Base-by-base conservation (phyloP, 2,888 invertebrate species). In the Holacanthella duospinosa region DNA sequence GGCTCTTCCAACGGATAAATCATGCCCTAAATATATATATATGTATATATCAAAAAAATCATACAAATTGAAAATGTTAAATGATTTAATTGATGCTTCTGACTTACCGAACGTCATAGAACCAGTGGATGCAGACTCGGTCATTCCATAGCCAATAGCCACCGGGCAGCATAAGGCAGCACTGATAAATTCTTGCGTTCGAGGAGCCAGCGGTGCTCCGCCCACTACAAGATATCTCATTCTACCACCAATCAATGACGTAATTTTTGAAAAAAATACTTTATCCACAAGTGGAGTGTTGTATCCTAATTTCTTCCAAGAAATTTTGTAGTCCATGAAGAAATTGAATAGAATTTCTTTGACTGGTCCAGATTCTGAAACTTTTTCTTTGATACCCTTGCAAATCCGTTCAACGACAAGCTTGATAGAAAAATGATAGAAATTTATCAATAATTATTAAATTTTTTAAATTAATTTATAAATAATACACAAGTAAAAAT, bases 401-500 rank as follows among this genome's bases (percentile, higher is more conserved):
- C 93, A 93, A 76, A 99, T 91, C 74, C 97, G 86, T 79, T 97
- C 97, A 81, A 97, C 85, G 73, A 99, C 95, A 61, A 96, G 82
- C 91, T 93, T 80, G 1, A 76, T 75, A 2, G 24, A 59, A 36
- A 43, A 43, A 43, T 24, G n/a, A 29, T 25, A 58, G n/a, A n/a
- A 16, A 29, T n/a, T 12, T 58, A 25, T 58, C 58, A 28, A 25
- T 16, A 36, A 58, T n/a, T 9, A 56, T 12, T 4, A 6, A 6
- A 56, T 27, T 16, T 56, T 21, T 12, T 56, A 12, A 26, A n/a
- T n/a, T n/a, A n/a, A n/a, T n/a, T n/a, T n/a, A n/a, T n/a, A n/a
- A n/a, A n/a, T n/a, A n/a, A n/a, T n/a, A n/a, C 12, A 43, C 12
- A 16, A 43, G 43, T 43, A 43, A 43, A 43, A 43, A 43, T 19